phyloP scores from a whole-genome alignment of 2,797 vertebrate species.

The Ctenopoma kingsleyae region DNA sequence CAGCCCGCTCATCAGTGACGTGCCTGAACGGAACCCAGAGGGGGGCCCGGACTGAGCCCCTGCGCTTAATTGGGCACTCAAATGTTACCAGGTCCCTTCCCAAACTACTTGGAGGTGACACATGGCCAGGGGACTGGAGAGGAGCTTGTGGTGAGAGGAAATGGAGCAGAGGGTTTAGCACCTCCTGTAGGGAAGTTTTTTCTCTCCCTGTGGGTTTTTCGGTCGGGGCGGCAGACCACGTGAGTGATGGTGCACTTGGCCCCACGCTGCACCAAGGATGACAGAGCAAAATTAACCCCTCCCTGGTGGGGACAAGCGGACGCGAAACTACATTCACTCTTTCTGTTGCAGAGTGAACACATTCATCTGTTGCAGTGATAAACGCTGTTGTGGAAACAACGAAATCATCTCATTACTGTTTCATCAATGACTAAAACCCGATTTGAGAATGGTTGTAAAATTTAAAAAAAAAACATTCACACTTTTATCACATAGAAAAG shows the following conservation, averaged over 20 bases:
- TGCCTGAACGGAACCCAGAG: slow-evolving; percentile 77
- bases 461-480: not conserved
- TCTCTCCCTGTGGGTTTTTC: slow-evolving; percentile 69
- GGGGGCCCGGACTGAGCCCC: slow-evolving; percentile 73
- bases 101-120: slow-evolving; percentile 78
- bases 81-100: slow-evolving; percentile 82
- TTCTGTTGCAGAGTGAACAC: not conserved
- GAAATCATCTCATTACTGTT: not conserved
- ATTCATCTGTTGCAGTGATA: slow-evolving; percentile 14
- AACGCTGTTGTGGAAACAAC: not conserved
- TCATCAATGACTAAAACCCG: not conserved
- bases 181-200: slow-evolving; percentile 80
- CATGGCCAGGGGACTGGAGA: slow-evolving; percentile 74
- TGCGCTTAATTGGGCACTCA: slow-evolving; percentile 86
- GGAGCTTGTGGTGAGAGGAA: slow-evolving; percentile 83
- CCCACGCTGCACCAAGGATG: slow-evolving; percentile 72
- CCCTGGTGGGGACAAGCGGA: slow-evolving; percentile 55
- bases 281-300: slow-evolving; percentile 81
- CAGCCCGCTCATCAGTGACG: slow-evolving; percentile 69
- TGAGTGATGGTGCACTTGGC: slow-evolving; percentile 75
- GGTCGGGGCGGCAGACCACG: slow-evolving; percentile 47
- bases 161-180: slow-evolving; percentile 86
- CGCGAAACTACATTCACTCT: slow-evolving; percentile 28
- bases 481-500: not conserved
- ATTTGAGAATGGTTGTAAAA: slow-evolving; percentile 13